Conservation (phyloP, 1,140 invertebrate species). For the Hylaeus volcanicus region DNA sequence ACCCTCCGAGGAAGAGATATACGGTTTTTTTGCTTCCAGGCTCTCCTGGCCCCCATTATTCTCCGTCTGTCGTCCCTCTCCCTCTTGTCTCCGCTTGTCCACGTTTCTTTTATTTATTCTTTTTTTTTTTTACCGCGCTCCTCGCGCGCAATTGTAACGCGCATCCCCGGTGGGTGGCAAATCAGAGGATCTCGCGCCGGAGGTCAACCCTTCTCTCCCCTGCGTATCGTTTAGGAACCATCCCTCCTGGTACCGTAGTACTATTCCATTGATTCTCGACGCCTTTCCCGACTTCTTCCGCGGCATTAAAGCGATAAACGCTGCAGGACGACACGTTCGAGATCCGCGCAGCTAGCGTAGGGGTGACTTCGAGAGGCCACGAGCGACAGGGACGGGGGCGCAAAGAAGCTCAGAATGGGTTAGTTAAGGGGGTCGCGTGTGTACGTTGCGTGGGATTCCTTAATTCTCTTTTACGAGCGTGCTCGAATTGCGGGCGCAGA, state of each 20-base stretch:
- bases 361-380: too few relatives aligned
- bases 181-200: background rate
- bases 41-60: background rate
- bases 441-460: constrained; percentile 5
- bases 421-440: background rate
- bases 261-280: too few relatives aligned
- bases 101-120: too few relatives aligned
- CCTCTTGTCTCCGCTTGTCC: too few relatives aligned
- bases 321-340: background rate
- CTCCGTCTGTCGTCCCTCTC: background rate
- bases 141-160: constrained; percentile 15
- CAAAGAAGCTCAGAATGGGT: background rate
- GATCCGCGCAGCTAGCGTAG: background rate
- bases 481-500: background rate
- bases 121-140: background rate
- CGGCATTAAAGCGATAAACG: background rate
- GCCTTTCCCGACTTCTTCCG: too few relatives aligned
- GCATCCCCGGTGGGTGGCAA: background rate
- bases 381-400: background rate
- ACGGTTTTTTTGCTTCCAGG: too few relatives aligned
- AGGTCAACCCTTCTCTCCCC: background rate
- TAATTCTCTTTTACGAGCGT: constrained; percentile 23
- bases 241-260: too few relatives aligned
- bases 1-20: too few relatives aligned
- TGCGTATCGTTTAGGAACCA: background rate